These are phyloP conservation scores for Mercenaria mercenaria DNA, from an alignment of 1,140 invertebrate species.

Conservation along the genomic window DNA sequence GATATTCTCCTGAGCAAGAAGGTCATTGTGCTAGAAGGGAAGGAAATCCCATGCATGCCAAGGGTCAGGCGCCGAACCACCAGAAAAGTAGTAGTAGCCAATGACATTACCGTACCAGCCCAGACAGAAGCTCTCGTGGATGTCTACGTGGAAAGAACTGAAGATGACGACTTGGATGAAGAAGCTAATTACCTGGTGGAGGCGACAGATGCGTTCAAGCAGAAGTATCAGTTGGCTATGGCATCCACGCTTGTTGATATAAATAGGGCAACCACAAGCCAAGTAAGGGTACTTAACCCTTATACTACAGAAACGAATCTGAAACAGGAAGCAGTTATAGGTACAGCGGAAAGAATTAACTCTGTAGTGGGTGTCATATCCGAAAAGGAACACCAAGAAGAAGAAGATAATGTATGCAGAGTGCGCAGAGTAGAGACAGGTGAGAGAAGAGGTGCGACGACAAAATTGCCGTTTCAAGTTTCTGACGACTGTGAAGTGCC, in stretches of 20 bases:
- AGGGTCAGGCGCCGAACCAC: no score
- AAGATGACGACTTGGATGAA: not conserved
- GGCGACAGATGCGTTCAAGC: not conserved
- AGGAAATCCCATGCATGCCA: not conserved
- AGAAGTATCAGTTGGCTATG: not conserved
- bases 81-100: conserved; percentile 7
- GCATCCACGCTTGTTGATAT: conserved; percentile 7
- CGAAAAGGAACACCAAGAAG: not conserved
- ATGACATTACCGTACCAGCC: not conserved
- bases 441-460: not conserved
- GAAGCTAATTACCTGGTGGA: not conserved
- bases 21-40: not conserved
- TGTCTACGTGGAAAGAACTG: not conserved
- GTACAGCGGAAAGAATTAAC: not conserved
- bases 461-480: no score
- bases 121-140: not conserved
- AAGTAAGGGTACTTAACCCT: conserved; percentile 5
- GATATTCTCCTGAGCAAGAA: not conserved
- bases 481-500: not conserved
- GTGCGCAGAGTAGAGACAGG: not conserved
- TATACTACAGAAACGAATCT: not conserved
- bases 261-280: not conserved
- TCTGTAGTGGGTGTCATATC: not conserved
- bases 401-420: not conserved
- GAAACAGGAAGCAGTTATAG: not conserved